Conservation (phyloP, 2,797 vertebrate genomes). For the Urosaurus nigricauda region DNA sequence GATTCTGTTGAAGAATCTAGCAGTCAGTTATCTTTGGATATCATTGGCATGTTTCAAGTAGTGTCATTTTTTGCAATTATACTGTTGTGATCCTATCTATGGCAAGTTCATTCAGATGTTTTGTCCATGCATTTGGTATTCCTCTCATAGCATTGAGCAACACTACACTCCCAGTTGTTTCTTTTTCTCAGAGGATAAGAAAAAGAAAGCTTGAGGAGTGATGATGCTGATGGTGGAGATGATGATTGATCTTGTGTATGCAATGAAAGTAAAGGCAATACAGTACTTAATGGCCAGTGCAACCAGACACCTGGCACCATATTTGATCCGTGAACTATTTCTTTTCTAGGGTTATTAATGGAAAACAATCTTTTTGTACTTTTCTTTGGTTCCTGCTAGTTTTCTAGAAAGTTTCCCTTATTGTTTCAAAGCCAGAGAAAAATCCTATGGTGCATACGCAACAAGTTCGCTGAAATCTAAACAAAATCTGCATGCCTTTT, state of each 20-base stretch:
- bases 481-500: not conserved
- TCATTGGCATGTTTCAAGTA: no score
- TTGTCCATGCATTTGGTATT: no score
- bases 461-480: not conserved
- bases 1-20: no score
- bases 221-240: not conserved
- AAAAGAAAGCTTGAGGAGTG: no score
- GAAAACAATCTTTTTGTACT: not conserved
- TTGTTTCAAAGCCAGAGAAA: slow-evolving; percentile 2
- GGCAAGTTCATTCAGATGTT: no score
- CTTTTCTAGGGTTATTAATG: not conserved
- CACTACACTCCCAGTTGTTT: no score
- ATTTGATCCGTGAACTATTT: not conserved
- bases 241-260: not conserved
- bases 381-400: not conserved
- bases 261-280: not conserved
- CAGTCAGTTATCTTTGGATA: no score
- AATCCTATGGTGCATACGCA: fast-evolving
- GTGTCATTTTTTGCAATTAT: no score
- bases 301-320: not conserved
- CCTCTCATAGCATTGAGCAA: no score
- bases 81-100: no score
- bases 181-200: no score
- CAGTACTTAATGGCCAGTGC: not conserved
- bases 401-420: not conserved